Evolutionary conservation across 1,140 invertebrate species (phyloP), one percentile per base, ranked within the genome.

Genomic region (Heliconius himera): DNA sequence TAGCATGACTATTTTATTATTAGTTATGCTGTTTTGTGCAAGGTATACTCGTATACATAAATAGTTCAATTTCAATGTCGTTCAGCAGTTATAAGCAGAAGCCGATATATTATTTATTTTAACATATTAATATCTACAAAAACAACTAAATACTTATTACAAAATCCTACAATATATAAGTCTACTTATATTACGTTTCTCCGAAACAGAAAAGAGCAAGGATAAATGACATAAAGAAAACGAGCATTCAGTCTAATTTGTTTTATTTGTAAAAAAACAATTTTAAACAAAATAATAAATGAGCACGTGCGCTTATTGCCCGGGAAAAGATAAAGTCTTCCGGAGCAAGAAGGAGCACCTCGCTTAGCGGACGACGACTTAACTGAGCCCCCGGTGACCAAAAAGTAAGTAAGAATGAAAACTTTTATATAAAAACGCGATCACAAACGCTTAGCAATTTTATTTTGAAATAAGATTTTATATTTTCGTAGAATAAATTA

Each of bases 211-310:
- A 22, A 74, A 54, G 6, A 16, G 22, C 60, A 38, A 73, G 70
- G 70, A 74, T 83, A 83, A 81, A 84, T 87, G 82, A 83, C 80
- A 87, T 83, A 56, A 80, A 36, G 16, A 66, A 66, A 66, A 66
- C 60, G 26, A 66, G 22, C 60, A 66, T 83, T 93, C 93, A 94
- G 93, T 94, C 93, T 92, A 92, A 88, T 89, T 90, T 89, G 87
- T 92, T 93, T 94, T 92, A 93, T 92, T 93, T 93, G 89, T 93
- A 93, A 93, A 93, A 90, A 93, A 94, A 91, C 88, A 91, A 91
- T 88, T 18, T 82, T 87, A 85, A 89, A 90, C 88, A 88, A 90
- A 90, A 90, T 90, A 90, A 91, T 88, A 90, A 81, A 87, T 92
- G 87, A 92, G 88, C 92, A 90, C 87, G 83, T 91, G 90, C 91